A percentile compares a stretch with the other conserved stretches of the same genome.
Evolutionary conservation across 2,888 invertebrate genomes (phyloP).

Genomic region (Sabellastarte sp.): DNA sequence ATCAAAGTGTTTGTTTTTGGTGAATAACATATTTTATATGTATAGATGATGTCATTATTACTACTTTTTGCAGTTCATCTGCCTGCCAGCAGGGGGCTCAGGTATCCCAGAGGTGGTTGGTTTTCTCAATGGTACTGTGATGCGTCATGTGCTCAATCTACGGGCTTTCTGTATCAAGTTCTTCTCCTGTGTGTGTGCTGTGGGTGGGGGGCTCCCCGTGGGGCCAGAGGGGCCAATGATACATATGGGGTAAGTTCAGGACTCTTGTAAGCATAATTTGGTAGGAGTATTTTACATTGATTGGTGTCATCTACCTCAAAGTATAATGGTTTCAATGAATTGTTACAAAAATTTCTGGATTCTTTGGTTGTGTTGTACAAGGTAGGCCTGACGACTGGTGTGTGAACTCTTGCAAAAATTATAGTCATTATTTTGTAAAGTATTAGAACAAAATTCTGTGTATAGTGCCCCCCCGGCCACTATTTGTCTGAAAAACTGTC

Average conservation of each 20-base stretch:
- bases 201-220: conserved; percentile 59
- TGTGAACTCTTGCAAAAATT: no score
- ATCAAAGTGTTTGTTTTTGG: background rate
- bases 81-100: conserved; percentile 28
- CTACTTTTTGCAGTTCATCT: conserved; percentile 26
- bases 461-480: no score
- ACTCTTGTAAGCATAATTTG: background rate
- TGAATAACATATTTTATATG: background rate
- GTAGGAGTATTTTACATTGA: no score
- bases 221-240: conserved; percentile 62
- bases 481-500: no score
- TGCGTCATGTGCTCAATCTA: conserved; percentile 31
- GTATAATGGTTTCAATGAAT: no score
- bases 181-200: conserved; percentile 47
- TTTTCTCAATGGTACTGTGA: conserved; percentile 32
- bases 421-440: no score
- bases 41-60: background rate
- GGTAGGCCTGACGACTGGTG: no score
- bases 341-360: no score
- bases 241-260: conserved; percentile 54
- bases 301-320: no score
- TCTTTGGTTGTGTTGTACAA: no score
- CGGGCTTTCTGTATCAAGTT: conserved; percentile 31
- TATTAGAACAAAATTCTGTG: no score
- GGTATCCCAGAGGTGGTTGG: conserved; percentile 34